Conservation (phyloP, 2,113 vertebrate genomes). For the Plecotus auritus region DNA sequence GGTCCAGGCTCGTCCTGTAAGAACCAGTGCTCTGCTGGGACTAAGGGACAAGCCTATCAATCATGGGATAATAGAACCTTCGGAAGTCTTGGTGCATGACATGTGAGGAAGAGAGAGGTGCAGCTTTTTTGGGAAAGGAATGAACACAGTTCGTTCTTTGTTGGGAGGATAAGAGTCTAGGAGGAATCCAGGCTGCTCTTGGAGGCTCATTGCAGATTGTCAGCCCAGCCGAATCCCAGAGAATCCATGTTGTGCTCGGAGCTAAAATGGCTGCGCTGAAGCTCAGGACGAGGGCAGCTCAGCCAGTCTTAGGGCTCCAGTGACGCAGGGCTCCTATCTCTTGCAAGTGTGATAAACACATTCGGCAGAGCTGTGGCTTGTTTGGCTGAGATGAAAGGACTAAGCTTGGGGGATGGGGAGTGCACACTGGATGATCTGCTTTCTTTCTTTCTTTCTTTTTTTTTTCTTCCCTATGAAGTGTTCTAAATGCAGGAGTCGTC, state of each 20-base stretch:
- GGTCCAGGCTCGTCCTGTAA: constrained; percentile 63
- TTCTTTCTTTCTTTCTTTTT: constrained; percentile 18
- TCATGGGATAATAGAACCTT: constrained; percentile 72
- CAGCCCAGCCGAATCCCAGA: constrained; percentile 85
- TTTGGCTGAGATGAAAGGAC: constrained; percentile 87
- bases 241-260: constrained; percentile 95
- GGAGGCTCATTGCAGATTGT: constrained; percentile 76
- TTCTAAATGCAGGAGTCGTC: constrained; percentile 88
- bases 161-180: constrained; percentile 54
- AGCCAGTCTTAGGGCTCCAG: constrained; percentile 90
- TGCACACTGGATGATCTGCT: constrained; percentile 83
- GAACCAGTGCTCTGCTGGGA: constrained; percentile 62
- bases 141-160: constrained; percentile 55
- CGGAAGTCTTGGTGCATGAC: constrained; percentile 71
- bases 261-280: constrained; percentile 98
- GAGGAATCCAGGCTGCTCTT: constrained; percentile 55
- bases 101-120: constrained; percentile 70
- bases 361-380: constrained; percentile 89
- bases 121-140: constrained; percentile 62
- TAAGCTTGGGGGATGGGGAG: constrained; percentile 84
- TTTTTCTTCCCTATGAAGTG: constrained; percentile 77
- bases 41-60: constrained; percentile 47
- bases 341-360: constrained; percentile 93
- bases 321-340: constrained; percentile 88
- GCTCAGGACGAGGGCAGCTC: constrained; percentile 93